These are phyloP conservation scores for Anoplopoma fimbria DNA, from an alignment of 2,113 vertebrate genomes.

Conservation along the genomic window DNA sequence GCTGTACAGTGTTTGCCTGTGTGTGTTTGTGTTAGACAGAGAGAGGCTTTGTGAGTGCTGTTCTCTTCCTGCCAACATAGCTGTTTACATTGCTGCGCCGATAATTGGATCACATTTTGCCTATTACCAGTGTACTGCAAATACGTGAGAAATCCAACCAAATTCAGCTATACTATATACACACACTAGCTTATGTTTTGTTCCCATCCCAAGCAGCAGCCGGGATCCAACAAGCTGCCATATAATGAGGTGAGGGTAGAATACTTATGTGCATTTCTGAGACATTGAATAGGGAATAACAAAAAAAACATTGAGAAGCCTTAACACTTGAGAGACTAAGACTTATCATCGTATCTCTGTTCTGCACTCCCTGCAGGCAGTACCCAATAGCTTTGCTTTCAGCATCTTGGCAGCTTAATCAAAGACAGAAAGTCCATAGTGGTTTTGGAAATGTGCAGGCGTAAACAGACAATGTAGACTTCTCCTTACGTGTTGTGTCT, in stretches of 20 bases:
- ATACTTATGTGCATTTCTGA: constrained; percentile 18
- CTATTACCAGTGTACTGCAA: constrained; percentile 38
- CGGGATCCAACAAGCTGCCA: background rate
- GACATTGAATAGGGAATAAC: background rate
- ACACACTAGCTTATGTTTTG: constrained; percentile 19
- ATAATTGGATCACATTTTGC: constrained; percentile 59
- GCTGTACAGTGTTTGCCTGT: background rate
- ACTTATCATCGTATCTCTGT: constrained; percentile 41
- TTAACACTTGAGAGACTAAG: constrained; percentile 43
- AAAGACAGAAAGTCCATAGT: constrained; percentile 59
- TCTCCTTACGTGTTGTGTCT: constrained; percentile 46
- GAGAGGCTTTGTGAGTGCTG: constrained; percentile 21
- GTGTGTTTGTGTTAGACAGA: background rate
- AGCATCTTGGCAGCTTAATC: constrained; percentile 68
- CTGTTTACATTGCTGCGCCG: constrained; percentile 41
- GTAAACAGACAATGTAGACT: constrained; percentile 49
- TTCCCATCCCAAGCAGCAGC: constrained; percentile 18
- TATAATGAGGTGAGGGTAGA: constrained; percentile 18
- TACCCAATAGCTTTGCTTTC: constrained; percentile 58
- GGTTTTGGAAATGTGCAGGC: constrained; percentile 58
- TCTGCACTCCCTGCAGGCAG: constrained; percentile 47
- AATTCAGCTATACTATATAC: background rate
- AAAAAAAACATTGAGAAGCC: constrained; percentile 1
- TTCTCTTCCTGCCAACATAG: constrained; percentile 44
- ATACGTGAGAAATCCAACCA: constrained; percentile 31